Conservation (phyloP, 92 coral and sea anemone species). For the Bergia sp. region DNA sequence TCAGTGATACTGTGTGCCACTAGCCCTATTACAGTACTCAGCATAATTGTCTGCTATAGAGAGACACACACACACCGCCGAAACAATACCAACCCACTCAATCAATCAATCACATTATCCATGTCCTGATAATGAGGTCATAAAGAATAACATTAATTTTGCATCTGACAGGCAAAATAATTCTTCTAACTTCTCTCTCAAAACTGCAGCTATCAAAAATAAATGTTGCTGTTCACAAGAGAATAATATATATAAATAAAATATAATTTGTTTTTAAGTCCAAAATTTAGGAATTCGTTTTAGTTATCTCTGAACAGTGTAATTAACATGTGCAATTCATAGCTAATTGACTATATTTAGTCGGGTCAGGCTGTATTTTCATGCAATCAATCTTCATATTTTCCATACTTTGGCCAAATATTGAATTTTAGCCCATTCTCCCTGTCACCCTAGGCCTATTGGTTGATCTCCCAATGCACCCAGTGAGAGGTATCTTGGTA, state of each 20-base stretch:
- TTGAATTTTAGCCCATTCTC: not conserved
- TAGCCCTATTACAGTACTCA: not conserved
- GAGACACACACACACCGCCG: no score
- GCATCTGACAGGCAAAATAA: conserved; percentile 4
- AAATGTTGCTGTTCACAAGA: not conserved
- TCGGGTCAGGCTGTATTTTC: not conserved
- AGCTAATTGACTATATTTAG: not conserved
- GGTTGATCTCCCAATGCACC: not conserved
- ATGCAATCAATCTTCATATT: not conserved
- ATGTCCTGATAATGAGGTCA: not conserved
- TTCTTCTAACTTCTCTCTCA: conserved; percentile 8
- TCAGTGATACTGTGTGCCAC: not conserved
- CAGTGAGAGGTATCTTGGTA: conserved; percentile 18
- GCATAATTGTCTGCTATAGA: not conserved
- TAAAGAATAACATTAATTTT: conserved; percentile 8
- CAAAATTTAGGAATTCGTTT: not conserved
- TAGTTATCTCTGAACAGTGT: not conserved
- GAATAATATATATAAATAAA: not conserved
- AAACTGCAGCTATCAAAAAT: conserved; percentile 4
- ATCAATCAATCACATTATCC: not conserved
- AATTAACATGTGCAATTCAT: conserved; percentile 2
- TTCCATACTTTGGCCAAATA: not conserved
- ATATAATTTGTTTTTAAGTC: not conserved
- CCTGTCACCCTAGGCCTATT: conserved; percentile 1
- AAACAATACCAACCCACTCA: not conserved